A percentile compares a stretch with the other conserved stretches of the same genome.
Conservation (phyloP, 2,797 vertebrate genomes). For the Lates japonicus region DNA sequence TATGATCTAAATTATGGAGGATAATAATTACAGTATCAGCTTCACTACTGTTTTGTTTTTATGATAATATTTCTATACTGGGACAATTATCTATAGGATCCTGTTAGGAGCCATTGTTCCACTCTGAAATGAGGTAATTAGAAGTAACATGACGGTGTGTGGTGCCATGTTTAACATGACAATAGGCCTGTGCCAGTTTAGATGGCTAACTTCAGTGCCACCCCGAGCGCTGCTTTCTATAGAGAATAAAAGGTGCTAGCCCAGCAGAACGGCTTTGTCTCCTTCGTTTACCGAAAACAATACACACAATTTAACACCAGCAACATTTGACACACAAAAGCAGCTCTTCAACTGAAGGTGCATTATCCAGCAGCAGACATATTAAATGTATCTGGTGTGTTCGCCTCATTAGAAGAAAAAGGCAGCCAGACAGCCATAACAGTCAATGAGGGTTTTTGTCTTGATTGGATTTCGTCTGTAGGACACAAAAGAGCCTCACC, state of each 20-base stretch:
- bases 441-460: constrained; percentile 95
- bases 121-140: constrained; percentile 78
- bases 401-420: constrained; percentile 85
- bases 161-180: constrained; percentile 85
- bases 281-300: constrained; percentile 92
- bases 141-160: constrained; percentile 76
- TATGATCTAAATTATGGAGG: constrained; percentile 39
- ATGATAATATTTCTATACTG: constrained; percentile 75
- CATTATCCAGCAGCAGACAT: constrained; percentile 89
- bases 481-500: constrained; percentile 98
- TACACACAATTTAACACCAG: constrained; percentile 90
- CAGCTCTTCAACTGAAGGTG: constrained; percentile 88
- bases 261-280: constrained; percentile 85
- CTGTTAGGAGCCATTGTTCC: constrained; percentile 72
- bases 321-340: constrained; percentile 89
- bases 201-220: constrained; percentile 76
- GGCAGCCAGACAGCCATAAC: constrained; percentile 93
- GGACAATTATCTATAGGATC: constrained; percentile 76
- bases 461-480: constrained; percentile 99
- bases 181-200: constrained; percentile 76
- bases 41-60: constrained; percentile 68
- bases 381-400: constrained; percentile 96
- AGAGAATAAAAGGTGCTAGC: constrained; percentile 82
- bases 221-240: constrained; percentile 69
- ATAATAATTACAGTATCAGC: constrained; percentile 74